Percentiles rank a stretch among this genome's conserved stretches.
Conservation (phyloP, 35 echinoderm and acorn worm species). For the Diadema setosum region DNA sequence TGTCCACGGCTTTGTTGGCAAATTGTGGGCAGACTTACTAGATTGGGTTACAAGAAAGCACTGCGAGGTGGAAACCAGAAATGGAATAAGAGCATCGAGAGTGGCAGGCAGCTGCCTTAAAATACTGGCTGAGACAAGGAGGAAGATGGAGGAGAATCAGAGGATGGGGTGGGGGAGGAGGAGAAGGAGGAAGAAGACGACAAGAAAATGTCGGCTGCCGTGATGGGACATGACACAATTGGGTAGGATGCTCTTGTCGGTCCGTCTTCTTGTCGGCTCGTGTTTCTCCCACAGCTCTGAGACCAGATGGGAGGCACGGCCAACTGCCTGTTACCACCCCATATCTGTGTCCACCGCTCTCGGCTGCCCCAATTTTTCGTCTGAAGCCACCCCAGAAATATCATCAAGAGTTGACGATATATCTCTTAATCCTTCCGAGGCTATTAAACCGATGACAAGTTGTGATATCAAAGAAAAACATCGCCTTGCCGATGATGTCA, state of each 20-base stretch:
- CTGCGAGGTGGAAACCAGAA: not conserved
- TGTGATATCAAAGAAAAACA: slow-evolving; percentile 3
- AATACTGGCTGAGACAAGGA: too few species aligned
- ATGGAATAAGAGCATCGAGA: not conserved
- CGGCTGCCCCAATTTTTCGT: not conserved
- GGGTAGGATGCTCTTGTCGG: not conserved
- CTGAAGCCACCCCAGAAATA: not conserved
- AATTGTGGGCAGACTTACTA: not conserved
- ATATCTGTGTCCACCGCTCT: not conserved
- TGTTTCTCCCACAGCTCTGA: not conserved
- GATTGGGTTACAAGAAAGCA: not conserved
- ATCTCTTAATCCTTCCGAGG: not conserved
- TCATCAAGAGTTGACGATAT: slow-evolving; percentile 2
- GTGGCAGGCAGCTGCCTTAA: not conserved
- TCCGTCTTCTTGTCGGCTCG: not conserved
- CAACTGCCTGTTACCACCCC: not conserved
- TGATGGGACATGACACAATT: slow-evolving; percentile 5
- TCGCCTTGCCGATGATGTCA: not conserved
- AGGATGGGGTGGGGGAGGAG: not conserved
- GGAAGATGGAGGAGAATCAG: not conserved
- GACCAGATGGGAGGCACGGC: not conserved
- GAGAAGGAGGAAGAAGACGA: not conserved
- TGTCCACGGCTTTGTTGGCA: not conserved
- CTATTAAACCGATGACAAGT: slow-evolving; percentile 7
- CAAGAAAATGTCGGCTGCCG: too few species aligned